Conservation (phyloP, 2,113 vertebrate species). For the Mobula birostris region DNA sequence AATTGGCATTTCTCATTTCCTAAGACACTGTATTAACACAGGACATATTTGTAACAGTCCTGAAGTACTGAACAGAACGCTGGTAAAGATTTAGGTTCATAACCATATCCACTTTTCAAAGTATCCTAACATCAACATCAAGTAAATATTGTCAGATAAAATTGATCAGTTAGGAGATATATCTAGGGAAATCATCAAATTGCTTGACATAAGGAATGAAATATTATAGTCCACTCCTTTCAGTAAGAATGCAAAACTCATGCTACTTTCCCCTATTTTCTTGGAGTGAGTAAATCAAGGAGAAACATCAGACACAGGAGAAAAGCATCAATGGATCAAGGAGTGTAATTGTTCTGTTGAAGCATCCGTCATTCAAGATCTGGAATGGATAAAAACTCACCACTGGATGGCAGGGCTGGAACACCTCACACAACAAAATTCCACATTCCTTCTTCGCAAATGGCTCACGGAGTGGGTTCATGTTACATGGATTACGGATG, state of each 20-base stretch:
- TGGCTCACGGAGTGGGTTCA: slow-evolving; percentile 81
- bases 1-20: neutral
- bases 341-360: neutral
- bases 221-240: neutral
- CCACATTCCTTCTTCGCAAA: slow-evolving; percentile 87
- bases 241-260: neutral
- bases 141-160: neutral
- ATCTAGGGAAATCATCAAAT: neutral
- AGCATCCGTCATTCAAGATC: neutral
- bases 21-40: neutral
- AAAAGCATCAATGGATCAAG: neutral
- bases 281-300: neutral
- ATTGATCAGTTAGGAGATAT: neutral
- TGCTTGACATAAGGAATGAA: neutral
- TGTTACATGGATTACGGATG: slow-evolving; percentile 74
- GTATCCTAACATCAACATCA: neutral
- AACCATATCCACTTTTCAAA: too few relatives aligned
- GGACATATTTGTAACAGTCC: neutral
- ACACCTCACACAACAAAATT: slow-evolving; percentile 78
- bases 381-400: slow-evolving; percentile 57
- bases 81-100: too few relatives aligned
- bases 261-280: neutral
- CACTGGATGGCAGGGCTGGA: slow-evolving; percentile 90
- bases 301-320: neutral
- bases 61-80: neutral